These are phyloP conservation scores for Zosterops borbonicus DNA, from an alignment of 2,113 vertebrate genomes.

Conservation along the genomic window DNA sequence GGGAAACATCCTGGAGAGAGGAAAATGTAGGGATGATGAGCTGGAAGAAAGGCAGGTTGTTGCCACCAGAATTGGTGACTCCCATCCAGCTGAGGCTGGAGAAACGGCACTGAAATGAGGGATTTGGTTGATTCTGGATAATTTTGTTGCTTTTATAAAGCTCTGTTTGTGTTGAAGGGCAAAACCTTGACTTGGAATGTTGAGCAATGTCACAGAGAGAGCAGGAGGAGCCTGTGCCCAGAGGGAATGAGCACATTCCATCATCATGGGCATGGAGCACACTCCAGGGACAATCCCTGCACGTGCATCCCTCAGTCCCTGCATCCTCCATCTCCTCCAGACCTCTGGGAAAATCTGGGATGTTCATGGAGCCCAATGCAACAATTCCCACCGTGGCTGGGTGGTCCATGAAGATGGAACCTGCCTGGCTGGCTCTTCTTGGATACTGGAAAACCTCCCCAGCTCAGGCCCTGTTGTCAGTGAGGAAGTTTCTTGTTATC, in stretches of 20 bases:
- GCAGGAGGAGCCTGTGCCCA: background rate
- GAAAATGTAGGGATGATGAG: background rate
- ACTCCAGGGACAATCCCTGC: background rate
- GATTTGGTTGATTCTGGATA: fast-evolving
- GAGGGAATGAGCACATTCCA: fast-evolving
- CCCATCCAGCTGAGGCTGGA: background rate
- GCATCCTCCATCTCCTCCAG: background rate
- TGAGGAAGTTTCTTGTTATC: background rate
- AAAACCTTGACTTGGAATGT: background rate
- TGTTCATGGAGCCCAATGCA: background rate
- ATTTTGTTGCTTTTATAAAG: background rate
- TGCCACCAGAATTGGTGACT: background rate
- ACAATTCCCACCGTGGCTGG: background rate
- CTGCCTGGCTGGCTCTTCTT: background rate
- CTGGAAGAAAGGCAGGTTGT: background rate
- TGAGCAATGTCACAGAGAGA: background rate
- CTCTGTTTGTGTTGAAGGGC: background rate
- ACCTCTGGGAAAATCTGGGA: background rate
- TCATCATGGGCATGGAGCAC: fast-evolving
- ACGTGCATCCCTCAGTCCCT: background rate
- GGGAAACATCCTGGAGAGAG: background rate
- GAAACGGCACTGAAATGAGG: background rate
- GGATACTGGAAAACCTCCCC: background rate
- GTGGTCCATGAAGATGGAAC: background rate
- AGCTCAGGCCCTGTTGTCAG: background rate